Conservation (phyloP, 2,797 vertebrate genomes). For the Acomys russatus region DNA sequence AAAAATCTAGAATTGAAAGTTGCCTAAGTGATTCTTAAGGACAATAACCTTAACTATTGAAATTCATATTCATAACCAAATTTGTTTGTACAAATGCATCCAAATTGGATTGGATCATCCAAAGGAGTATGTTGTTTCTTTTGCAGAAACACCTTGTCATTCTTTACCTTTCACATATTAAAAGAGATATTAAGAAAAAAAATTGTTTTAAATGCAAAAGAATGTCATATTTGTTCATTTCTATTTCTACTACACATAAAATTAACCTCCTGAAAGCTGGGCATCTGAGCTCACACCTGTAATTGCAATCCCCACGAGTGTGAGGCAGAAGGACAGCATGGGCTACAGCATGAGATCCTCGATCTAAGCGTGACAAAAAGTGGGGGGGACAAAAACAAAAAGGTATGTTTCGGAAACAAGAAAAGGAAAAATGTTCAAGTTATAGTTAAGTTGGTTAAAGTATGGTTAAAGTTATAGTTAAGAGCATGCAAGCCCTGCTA, state of each 20-base stretch:
- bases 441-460: too few relatives aligned
- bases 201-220: not conserved
- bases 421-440: not conserved
- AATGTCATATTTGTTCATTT: not conserved
- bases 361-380: not conserved
- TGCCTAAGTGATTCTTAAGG: not conserved
- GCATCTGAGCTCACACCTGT: not conserved
- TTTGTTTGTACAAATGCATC: not conserved
- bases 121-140: not conserved
- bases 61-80: not conserved
- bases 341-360: not conserved
- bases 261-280: not conserved
- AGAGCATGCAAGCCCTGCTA: not conserved
- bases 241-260: constrained; percentile 31
- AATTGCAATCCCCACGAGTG: not conserved
- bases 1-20: constrained; percentile 3
- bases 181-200: not conserved
- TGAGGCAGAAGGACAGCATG: not conserved
- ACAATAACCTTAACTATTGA: not conserved
- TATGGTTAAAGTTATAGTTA: not conserved
- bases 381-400: not conserved
- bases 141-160: not conserved
- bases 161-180: not conserved
- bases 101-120: not conserved
- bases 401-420: not conserved